Evolutionary conservation across 2,888 invertebrate species (phyloP), one percentile per base, ranked within the genome.

Genomic region (Sussaba pulchella): DNA sequence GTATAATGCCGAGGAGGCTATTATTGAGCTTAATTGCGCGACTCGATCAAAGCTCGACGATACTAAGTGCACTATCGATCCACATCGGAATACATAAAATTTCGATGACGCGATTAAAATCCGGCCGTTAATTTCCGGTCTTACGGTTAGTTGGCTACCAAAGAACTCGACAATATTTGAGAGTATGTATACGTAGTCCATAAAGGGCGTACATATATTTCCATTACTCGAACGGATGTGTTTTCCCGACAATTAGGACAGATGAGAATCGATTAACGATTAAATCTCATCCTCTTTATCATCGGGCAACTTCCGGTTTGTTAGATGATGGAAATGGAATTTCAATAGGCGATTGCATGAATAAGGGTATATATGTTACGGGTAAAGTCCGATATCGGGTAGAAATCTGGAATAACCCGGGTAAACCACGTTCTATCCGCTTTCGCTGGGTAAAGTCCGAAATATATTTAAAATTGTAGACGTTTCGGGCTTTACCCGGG

Each of bases 21-120:
- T 63, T 69, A 73, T 73, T 69, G 41, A 54, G 17, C 69, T 73
- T 69, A 73, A 78, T 73, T 69, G 63, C 54, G 17, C 17, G 54
- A 47, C 73, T 63, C 21, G 64, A 50, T 61, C 17, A 67, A 67
- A 52, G 43, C 61, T 45, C 50, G 52, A n/a, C n/a, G n/a, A 72
- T 63, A 45, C 24, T 26, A 14, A 73, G 45, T 41, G 63, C 64
- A 45, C 54, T 67, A 41, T 61, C 47, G 17, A 31, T 0, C 6
- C 31, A 8, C 14, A 52, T n/a, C 26, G 26, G 54, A 31, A 54
- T 54, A 31, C 69, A 75, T 79, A 57, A 70, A 74, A 74, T 70
- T 75, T 71, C 71, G 47, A 74, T 79, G 74, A 79, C 64, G 64
- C 64, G 36, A 41, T 70, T 66, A 70, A 79, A 66, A 75, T 54